Conservation (phyloP, 2,888 invertebrate genomes). For the Leptopilina syphax region DNA sequence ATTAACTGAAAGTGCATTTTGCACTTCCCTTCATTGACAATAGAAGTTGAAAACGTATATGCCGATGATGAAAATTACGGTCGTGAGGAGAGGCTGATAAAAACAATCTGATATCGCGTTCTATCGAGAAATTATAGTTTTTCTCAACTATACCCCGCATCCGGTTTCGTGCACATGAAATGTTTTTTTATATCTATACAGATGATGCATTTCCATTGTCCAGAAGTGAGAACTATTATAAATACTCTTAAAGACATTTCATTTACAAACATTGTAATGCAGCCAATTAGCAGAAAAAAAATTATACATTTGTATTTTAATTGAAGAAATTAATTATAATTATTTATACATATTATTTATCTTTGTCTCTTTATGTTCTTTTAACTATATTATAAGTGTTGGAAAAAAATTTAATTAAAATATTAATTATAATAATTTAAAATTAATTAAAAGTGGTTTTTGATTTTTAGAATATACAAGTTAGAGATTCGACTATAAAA, state of each 20-base stretch:
- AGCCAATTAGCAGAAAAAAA: background rate
- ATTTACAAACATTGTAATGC: background rate
- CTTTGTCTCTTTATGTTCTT: too few relatives aligned
- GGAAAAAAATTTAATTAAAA: too few relatives aligned
- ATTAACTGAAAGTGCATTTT: background rate
- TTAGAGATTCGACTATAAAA: too few relatives aligned
- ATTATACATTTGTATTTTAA: background rate
- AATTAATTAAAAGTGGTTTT: too few relatives aligned
- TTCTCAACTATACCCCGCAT: conserved; percentile 8
- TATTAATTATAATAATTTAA: too few relatives aligned
- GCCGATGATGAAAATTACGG: background rate
- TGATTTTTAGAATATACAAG: too few relatives aligned
- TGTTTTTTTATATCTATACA: conserved; percentile 31
- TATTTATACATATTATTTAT: too few relatives aligned
- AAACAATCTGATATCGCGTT: conserved; percentile 13
- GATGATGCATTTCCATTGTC: conserved; percentile 25
- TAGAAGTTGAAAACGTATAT: conserved; percentile 16
- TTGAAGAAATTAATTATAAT: too few relatives aligned
- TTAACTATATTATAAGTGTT: too few relatives aligned
- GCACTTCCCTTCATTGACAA: conserved; percentile 11
- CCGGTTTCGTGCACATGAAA: conserved; percentile 27
- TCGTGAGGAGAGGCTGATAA: background rate
- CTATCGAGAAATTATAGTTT: conserved; percentile 25
- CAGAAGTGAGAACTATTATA: conserved; percentile 20
- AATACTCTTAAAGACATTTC: conserved; percentile 9